A percentile compares a stretch with the other conserved stretches of the same genome.
phyloP scores from a whole-genome alignment of 2,888 invertebrate genomes.

The Yponomeuta cagnagella region DNA sequence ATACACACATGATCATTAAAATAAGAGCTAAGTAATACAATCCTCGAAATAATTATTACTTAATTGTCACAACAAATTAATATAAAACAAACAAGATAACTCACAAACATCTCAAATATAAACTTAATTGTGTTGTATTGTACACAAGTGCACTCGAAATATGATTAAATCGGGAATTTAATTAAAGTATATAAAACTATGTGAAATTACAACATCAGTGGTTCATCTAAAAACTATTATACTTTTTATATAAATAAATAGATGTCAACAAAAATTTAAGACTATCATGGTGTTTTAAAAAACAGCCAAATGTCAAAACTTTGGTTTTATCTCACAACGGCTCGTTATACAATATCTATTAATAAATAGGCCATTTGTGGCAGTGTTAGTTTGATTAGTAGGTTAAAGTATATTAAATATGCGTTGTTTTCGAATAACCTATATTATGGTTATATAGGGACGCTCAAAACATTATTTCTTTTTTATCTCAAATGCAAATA shows the following conservation, averaged over 20 bases:
- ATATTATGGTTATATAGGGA: not conserved
- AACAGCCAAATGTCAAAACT: conserved; percentile 60
- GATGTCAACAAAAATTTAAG: conserved; percentile 41
- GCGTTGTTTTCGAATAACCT: not conserved
- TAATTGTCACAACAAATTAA: conserved; percentile 10
- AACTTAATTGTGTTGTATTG: not conserved
- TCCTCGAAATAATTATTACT: not conserved
- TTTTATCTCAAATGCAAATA: not conserved
- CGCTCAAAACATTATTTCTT: not conserved
- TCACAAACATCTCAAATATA: not conserved
- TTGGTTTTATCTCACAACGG: conserved; percentile 62
- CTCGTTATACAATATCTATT: conserved; percentile 20
- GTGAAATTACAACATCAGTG: conserved; percentile 42
- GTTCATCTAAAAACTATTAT: conserved; percentile 19
- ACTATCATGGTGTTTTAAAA: conserved; percentile 54
- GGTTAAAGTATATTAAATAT: conserved; percentile 2
- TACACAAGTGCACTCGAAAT: not conserved
- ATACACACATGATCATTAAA: conserved; percentile 23
- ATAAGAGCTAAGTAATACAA: conserved; percentile 14
- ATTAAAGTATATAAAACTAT: conserved; percentile 33
- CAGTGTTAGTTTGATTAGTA: conserved; percentile 35
- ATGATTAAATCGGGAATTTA: not conserved
- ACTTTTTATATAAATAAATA: conserved; percentile 42
- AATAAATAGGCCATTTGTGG: conserved; percentile 57
- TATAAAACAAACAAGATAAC: conserved; percentile 6